Evolutionary conservation across 1,140 invertebrate species (phyloP).

Genomic region (Psix sp.): DNA sequence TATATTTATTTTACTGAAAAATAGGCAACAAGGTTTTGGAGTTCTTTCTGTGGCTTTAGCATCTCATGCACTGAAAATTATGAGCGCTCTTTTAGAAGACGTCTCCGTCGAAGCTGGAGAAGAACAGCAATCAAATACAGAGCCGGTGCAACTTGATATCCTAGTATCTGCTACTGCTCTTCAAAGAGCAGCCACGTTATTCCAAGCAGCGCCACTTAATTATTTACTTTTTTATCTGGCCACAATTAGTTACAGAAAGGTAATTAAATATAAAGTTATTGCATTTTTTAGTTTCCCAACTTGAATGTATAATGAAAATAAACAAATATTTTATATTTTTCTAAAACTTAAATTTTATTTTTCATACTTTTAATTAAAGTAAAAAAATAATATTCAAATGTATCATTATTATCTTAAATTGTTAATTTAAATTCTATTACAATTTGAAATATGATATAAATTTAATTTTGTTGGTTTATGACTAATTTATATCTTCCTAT

Average conservation of each 20-base stretch:
- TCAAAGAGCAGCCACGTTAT: slow-evolving; percentile 82
- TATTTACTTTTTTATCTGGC: slow-evolving; percentile 91
- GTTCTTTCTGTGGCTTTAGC: slow-evolving; percentile 89
- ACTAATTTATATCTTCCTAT: slow-evolving; percentile 46
- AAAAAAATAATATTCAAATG: too few species aligned
- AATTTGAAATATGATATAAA: too few species aligned
- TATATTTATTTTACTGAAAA: slow-evolving; percentile 18
- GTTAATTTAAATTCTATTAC: too few species aligned
- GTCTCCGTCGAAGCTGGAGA: slow-evolving; percentile 78
- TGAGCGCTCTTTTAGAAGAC: slow-evolving; percentile 78
- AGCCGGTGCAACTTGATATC: slow-evolving; percentile 80
- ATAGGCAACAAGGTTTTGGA: slow-evolving; percentile 86
- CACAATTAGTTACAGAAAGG: slow-evolving; percentile 92
- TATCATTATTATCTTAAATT: too few species aligned
- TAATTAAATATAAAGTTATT: slow-evolving; percentile 52
- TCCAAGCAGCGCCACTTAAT: slow-evolving; percentile 83
- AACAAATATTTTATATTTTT: too few species aligned
- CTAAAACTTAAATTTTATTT: slow-evolving; percentile 1
- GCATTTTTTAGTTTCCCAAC: too few species aligned
- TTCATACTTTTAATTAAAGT: too few species aligned
- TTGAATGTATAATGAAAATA: too few species aligned
- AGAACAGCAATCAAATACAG: slow-evolving; percentile 65
- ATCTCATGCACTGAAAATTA: slow-evolving; percentile 83
- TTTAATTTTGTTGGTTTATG: background rate
- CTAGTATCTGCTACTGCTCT: slow-evolving; percentile 81